These are phyloP conservation scores for Phalacrocorax carbo DNA, from an alignment of 2,113 vertebrate genomes.

Conservation along the genomic window DNA sequence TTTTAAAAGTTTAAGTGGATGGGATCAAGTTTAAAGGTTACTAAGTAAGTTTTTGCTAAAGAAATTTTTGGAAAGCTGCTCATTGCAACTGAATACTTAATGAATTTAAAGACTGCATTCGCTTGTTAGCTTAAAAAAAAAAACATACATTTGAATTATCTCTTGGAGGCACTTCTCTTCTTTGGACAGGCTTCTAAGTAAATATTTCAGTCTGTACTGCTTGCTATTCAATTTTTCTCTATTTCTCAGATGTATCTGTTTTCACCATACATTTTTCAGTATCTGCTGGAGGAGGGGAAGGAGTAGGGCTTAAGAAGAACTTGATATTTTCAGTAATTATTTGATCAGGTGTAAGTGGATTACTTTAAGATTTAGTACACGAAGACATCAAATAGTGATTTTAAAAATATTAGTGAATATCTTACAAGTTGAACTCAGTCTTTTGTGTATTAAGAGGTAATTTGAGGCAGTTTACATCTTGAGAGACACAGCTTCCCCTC, in stretches of 20 bases:
- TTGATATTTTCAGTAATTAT: neutral
- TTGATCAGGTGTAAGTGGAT: neutral
- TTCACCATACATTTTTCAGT: neutral
- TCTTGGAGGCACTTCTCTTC: neutral
- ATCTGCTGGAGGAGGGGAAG: neutral
- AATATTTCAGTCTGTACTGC: neutral
- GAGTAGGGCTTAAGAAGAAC: neutral
- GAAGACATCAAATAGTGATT: neutral
- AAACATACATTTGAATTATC: neutral
- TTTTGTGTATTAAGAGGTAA: neutral
- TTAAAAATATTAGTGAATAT: neutral
- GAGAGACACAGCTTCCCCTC: neutral
- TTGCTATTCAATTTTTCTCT: neutral
- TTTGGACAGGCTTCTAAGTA: constrained; percentile 25
- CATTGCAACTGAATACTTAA: neutral
- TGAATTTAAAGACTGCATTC: neutral
- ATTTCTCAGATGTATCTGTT: neutral
- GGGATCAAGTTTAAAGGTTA: neutral
- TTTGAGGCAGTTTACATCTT: neutral
- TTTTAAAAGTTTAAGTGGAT: neutral
- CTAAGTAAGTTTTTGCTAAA: neutral
- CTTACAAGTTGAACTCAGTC: neutral
- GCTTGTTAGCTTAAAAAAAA: neutral
- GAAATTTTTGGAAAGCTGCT: neutral
- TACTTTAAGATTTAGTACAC: neutral